Conservation (phyloP, 2,888 invertebrate species). For the Luperina nickerlii region DNA sequence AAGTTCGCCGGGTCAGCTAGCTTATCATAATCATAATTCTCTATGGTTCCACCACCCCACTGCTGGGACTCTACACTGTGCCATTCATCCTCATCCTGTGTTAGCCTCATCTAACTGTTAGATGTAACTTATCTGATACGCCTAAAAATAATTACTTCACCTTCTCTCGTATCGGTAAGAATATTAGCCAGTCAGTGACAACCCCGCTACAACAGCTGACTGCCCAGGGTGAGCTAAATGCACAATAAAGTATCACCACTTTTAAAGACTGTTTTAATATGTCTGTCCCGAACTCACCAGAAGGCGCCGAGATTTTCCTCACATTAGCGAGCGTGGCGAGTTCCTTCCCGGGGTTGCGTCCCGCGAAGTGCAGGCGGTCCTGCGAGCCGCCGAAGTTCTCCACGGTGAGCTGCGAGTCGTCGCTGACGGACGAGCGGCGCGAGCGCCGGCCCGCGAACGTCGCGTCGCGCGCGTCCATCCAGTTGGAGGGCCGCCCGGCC, state of each 20-base stretch:
- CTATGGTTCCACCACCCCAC: background rate
- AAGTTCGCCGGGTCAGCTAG: too few relatives aligned
- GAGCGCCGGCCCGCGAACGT: conserved; percentile 95
- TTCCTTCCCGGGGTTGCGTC: conserved; percentile 95
- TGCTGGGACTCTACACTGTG: background rate
- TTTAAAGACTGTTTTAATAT: background rate
- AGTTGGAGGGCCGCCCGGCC: conserved; percentile 96
- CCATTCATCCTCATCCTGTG: background rate
- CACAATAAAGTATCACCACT: background rate
- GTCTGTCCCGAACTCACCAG: conserved; percentile 74
- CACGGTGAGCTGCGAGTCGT: conserved; percentile 97
- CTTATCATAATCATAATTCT: background rate
- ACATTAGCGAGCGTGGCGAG: conserved; percentile 86
- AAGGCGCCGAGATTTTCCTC: conserved; percentile 88
- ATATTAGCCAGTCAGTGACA: background rate
- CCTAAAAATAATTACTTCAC: background rate
- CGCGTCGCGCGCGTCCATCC: conserved; percentile 91
- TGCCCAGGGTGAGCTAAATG: too few relatives aligned
- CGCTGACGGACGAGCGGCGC: conserved; percentile 94
- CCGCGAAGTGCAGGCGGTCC: conserved; percentile 96
- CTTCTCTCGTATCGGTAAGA: background rate
- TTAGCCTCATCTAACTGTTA: background rate
- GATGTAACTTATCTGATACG: too few relatives aligned
- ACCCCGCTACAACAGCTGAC: too few relatives aligned
- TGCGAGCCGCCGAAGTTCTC: conserved; percentile 98